Percentiles rank a stretch among this genome's conserved stretches.
These are phyloP conservation scores for Triplophysa dalaica DNA, from an alignment of 2,113 vertebrate species.

Conservation along the genomic window DNA sequence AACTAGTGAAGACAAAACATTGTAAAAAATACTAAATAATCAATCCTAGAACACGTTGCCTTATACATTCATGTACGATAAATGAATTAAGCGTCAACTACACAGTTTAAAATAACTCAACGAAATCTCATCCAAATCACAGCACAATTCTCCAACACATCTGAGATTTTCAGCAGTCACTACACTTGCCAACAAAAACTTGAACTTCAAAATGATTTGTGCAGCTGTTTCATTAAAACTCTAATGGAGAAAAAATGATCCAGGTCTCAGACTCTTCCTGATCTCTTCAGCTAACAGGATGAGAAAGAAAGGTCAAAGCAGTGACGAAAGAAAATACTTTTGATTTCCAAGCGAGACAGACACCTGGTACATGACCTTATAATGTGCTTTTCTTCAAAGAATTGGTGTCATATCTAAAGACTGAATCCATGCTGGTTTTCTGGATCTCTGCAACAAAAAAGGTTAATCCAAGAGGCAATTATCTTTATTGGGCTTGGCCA, in stretches of 20 bases:
- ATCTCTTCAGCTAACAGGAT: conserved; percentile 5
- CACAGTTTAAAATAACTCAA: too few relatives aligned
- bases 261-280: neutral
- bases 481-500: conserved; percentile 23
- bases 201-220: neutral
- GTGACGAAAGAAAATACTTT: conserved; percentile 6
- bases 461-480: conserved; percentile 17
- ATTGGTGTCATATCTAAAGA: conserved; percentile 25
- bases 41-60: too few relatives aligned
- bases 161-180: neutral
- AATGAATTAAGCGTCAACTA: too few relatives aligned
- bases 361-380: conserved; percentile 1
- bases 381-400: neutral
- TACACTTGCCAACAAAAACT: neutral
- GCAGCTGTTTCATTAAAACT: neutral
- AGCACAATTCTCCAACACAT: neutral
- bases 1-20: too few relatives aligned
- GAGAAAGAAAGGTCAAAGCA: conserved; percentile 13
- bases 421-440: neutral
- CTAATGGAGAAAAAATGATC: neutral
- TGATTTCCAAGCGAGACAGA: neutral
- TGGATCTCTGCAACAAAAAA: conserved; percentile 27
- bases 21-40: too few relatives aligned
- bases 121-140: too few relatives aligned
- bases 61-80: too few relatives aligned